These are phyloP conservation scores for Bubo scandiacus DNA, from an alignment of 2,113 vertebrate species.

Conservation along the genomic window DNA sequence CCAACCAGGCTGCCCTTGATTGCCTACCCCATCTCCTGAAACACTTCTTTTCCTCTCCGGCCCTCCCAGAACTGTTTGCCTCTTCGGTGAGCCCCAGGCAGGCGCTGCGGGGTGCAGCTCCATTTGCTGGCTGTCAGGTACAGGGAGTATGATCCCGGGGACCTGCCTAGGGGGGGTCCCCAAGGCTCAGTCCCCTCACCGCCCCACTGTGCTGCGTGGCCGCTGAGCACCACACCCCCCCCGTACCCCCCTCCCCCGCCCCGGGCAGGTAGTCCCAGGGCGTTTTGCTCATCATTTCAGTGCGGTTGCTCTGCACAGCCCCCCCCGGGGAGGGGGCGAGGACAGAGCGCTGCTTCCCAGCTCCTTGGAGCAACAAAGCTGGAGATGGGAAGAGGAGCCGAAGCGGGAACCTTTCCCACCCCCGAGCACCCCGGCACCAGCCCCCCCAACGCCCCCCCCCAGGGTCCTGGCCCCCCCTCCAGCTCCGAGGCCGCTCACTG, in stretches of 20 bases:
- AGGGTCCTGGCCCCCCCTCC: too few relatives aligned
- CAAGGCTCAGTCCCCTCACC: not conserved
- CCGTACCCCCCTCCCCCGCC: too few relatives aligned
- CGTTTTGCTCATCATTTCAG: not conserved
- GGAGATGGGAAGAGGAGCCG: not conserved
- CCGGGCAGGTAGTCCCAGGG: too few relatives aligned
- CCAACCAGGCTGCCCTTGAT: not conserved
- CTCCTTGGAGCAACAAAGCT: not conserved
- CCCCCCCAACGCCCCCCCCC: too few relatives aligned
- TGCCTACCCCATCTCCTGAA: not conserved
- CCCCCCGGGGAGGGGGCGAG: not conserved
- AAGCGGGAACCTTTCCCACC: not conserved
- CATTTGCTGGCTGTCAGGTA: not conserved
- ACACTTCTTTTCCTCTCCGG: not conserved
- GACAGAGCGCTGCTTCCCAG: not conserved
- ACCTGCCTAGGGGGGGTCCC: not conserved
- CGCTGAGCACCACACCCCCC: not conserved
- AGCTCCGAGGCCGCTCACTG: not conserved
- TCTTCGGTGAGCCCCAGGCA: not conserved
- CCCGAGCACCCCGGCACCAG: too few relatives aligned
- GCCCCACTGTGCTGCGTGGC: fast-evolving
- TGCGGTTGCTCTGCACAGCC: fast-evolving
- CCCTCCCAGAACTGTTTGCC: not conserved
- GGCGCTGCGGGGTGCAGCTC: not conserved
- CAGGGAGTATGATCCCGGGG: too few relatives aligned